A percentile compares a stretch with the other conserved stretches of the same genome.
phyloP scores from a whole-genome alignment of 2,113 vertebrate genomes.

The Labeo rohita region DNA sequence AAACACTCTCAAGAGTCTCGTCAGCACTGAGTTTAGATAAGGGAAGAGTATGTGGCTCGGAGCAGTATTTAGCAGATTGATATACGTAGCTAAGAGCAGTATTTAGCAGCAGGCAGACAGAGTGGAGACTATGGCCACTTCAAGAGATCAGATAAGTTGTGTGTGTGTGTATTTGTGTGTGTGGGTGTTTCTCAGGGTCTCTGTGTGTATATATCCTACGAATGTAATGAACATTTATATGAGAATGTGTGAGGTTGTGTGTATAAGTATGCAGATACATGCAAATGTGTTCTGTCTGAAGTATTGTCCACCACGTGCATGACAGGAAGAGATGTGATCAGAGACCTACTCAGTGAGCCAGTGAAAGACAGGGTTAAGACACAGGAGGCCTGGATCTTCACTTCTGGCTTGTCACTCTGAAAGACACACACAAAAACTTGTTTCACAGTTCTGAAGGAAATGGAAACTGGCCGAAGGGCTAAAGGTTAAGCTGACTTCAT shows the following conservation, averaged over 20 bases:
- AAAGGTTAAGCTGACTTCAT: slow-evolving; percentile 37
- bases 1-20: slow-evolving; percentile 48
- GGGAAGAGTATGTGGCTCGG: slow-evolving; percentile 50
- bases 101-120: slow-evolving; percentile 75
- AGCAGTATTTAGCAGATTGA: slow-evolving; percentile 65
- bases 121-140: slow-evolving; percentile 78
- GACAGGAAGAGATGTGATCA: slow-evolving; percentile 56
- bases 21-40: slow-evolving; percentile 54
- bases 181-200: background rate
- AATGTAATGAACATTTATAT: background rate
- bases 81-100: slow-evolving; percentile 62
- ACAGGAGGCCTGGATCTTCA: slow-evolving; percentile 45
- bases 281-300: slow-evolving; percentile 40
- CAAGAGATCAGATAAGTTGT: slow-evolving; percentile 72
- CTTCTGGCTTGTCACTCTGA: slow-evolving; percentile 23
- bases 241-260: background rate
- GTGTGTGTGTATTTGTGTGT: slow-evolving; percentile 31
- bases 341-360: slow-evolving; percentile 51
- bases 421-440: slow-evolving; percentile 22
- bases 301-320: slow-evolving; percentile 43
- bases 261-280: background rate
- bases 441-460: slow-evolving; percentile 19
- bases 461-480: background rate
- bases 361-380: slow-evolving; percentile 58
- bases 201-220: background rate